Evolutionary conservation across 30 jellyfish, hydroid and myxozoan genomes (phyloP), one percentile per base, ranked within the genome.

Genomic region (Cassiopea andromeda): DNA sequence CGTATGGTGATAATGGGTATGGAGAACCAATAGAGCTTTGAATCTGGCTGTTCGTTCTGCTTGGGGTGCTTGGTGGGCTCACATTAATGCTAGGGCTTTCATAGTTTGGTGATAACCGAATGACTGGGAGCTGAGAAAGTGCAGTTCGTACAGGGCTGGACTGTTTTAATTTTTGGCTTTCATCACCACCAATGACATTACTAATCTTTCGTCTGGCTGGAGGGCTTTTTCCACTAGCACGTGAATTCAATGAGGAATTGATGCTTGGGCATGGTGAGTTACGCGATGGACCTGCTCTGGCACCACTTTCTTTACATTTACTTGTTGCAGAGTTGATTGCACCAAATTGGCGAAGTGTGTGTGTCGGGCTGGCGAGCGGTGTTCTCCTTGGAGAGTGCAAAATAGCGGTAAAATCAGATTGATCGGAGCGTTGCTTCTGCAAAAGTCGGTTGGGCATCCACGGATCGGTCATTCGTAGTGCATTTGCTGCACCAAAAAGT

Each of bases 51-150:
- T 84, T 84, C 47, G 94, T 59, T 49, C 85, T 75, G 73, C 97
- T 91, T 7, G 97, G 97, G 6, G 97, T 91, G 81, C 97, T 91
- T 14, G 97, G 97, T 4, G 97, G 97, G 69, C 97, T 91, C 48
- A 91, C 93, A 71, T 91, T 91, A 71, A 91, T 91, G 81, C 93
- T 82, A 7, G 97, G 97, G 89, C 97, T 89, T 48, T 89, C 90
- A 76, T 80, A 89, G 72, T 89, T 82, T 6, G 90, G 90, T 6
- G 97, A 82, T 12, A 75, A 68, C 5, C 89, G 86, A 18, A 74
- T 89, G 15, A 89, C 92, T 10, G 90, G 97, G 46, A 89, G 92
- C 72, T 73, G 97, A 69, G 87, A n/a, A n/a, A 61, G 94, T 69
- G 46, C 12, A 14, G 84, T 83, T 66, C 94, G 61, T 1, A 81